Evolutionary conservation across 2,888 invertebrate species (phyloP), one percentile per base, ranked within the genome.

Genomic region (Nyleta sp.): DNA sequence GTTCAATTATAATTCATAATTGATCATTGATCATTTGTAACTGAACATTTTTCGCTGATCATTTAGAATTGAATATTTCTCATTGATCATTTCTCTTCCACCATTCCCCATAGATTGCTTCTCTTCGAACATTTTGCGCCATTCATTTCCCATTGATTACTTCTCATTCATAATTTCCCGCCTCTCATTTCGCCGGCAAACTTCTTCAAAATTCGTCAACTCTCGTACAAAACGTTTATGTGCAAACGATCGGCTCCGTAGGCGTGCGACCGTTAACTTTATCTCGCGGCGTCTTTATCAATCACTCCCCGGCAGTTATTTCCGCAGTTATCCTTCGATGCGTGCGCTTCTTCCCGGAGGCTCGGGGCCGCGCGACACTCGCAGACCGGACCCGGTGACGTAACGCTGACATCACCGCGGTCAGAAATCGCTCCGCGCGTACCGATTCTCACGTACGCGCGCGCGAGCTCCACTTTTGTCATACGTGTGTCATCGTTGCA

Each of bases 271-370:
- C 24, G 38, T 68, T 48, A 42, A 70, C 31, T 50, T 59, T 70
- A 70, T 70, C 70, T 70, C 42, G 38, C 50, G 18, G 22, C 15
- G 70, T 40, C 68, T 70, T 70, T 70, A 70, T 70, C 59, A 70
- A 52, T 68, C 48, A 50, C 13, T 20, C 28, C 2, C 11, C 50
- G 59, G 40, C 50, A 48, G 46, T 68, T 59, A 59, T 70, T 70
- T 70, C 68, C 68, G 68, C 33, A 52, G 46, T 59, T 68, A 68
- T 68, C 48, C 57, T 57, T 57, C 67, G 53, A 55, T 55, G 24
- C 67, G 55, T 42, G 44, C 68, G 22, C 20, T 48, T 57, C 57
- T 57, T 48, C 57, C 52, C 38, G 57, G 57, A 57, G 67, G 38
- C 53, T 53, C 33, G 33, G 20, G 44, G 53, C 4, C 20, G 11